A percentile compares a stretch with the other conserved stretches of the same genome.
These are phyloP conservation scores for Thysanoteuthis rhombus DNA, from an alignment of 2,888 invertebrate genomes.

Conservation along the genomic window DNA sequence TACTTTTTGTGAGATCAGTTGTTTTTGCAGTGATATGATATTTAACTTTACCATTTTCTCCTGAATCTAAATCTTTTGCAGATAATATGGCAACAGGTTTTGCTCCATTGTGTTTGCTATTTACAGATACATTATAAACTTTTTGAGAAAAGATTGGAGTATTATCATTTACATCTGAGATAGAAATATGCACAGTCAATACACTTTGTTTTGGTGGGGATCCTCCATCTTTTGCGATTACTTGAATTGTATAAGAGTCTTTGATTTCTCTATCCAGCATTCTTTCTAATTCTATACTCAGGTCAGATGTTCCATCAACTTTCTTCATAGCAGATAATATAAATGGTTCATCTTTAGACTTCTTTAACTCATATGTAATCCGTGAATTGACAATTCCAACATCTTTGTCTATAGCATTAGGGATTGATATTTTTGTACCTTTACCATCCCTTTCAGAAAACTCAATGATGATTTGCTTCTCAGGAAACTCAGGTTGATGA, in stretches of 20 bases:
- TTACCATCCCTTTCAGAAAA: background rate
- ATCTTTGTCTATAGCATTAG: background rate
- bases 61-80: background rate
- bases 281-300: constrained; percentile 12
- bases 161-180: background rate
- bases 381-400: background rate
- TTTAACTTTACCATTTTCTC: background rate
- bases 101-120: background rate
- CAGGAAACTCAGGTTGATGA: background rate
- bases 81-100: background rate
- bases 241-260: background rate
- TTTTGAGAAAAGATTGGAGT: background rate
- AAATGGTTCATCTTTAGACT: background rate
- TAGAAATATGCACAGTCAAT: background rate
- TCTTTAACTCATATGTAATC: background rate
- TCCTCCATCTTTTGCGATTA: background rate
- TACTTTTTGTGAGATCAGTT: background rate
- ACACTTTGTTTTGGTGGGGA: background rate
- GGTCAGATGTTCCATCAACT: background rate
- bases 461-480: background rate
- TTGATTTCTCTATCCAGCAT: background rate
- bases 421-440: background rate
- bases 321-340: background rate
- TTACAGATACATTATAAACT: background rate
- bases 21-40: background rate